Evolutionary conservation across 2,888 invertebrate genomes (phyloP), one percentile per base, ranked within the genome.

Genomic region (Plebejus argus): DNA sequence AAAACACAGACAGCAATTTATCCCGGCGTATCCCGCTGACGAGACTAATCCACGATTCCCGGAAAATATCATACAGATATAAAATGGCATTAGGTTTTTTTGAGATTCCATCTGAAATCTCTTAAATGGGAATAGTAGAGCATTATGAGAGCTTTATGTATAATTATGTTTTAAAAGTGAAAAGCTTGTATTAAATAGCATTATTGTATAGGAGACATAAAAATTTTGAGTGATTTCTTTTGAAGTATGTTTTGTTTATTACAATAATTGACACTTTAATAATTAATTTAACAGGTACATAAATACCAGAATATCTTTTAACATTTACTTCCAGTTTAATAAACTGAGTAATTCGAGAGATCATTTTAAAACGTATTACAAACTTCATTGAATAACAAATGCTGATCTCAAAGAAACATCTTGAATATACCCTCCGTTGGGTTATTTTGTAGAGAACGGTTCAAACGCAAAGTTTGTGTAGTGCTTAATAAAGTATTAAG

Each of bases 1-100:
- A 90, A 90, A 89, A 87, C 86, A 87, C 86, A 86, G 86, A 86
- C 84, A 85, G 83, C 81, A 86, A 87, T 87, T 86, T 87, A 86
- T 86, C 86, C 86, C 80, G 85, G 84, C 53, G 53, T 53, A 53
- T 53, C 53, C 53, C 53, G 53, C 86, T 88, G 87, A 87, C 86
- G 81, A 82, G 72, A 66, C 66, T 66, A 66, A 66, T 66, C 66
- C 66, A 28, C 28, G 66, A 66, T 76, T 56, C 77, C 79, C 78
- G 79, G 78, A 12, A 10, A 66, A 66, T 66, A 66, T 66, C 28
- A 66, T 66, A 66, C 66, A 66, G 23, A 66, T 66, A 66, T 28
- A 66, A 66, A 66, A 66, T 66, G 15, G 66, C 28, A 66, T 66
- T 28, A 23, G 61, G 5, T 66, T 66, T 61, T 61, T 66, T 66